Base-by-base conservation (phyloP, 2,888 invertebrate genomes). In the Neoaliturus tenellus region DNA sequence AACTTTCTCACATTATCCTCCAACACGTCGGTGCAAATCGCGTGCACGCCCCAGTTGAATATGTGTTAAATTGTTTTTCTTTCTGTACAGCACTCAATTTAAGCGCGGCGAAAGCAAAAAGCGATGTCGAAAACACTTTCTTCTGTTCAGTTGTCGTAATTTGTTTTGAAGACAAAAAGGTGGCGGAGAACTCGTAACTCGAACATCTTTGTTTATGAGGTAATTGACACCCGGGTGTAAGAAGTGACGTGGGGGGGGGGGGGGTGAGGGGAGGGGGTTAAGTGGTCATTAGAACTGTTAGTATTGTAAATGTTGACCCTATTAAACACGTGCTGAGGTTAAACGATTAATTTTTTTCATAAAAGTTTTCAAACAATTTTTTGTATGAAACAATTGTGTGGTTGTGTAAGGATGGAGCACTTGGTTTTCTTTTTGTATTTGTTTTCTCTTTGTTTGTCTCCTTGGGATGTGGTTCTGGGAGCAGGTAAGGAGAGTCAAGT, bases 131-230 rank as follows among this genome's bases (percentile, higher is more conserved):
- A 75, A n/a, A 48, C 2, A 75, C 75, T 48, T 75, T 48, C 75
- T 75, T 75, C 28, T 4, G 25, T 28, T 44, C 75, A n/a, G 39
- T 3, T 31, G 71, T 75, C 31, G 23, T 75, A 75, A 75, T 44
- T 75, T 75, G 75, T 75, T n/a, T 28, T 10, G 39, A 44, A 75
- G 28, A 48, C 75, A 75, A 75, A 75, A 75, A 75, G 44, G 44
- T 28, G 75, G 20, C 28, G 35, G 5, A 23, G 41, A 28, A 28
- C 5, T 23, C 44, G 20, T 75, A 44, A 75, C n/a, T 10, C n/a
- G n/a, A 73, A 75, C 75, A 75, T 48, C 75, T 75, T 31, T 14
- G 44, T 75, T 75, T 75, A 75, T 39, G 48, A 28, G 75, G 44
- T 48, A 28, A 23, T 75, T 75, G 75, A 44, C 75, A 75, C 44